Percentiles rank a stretch among this genome's conserved stretches.
Evolutionary conservation across 2,888 invertebrate genomes (phyloP).

Genomic region (Rosalia funebris): DNA sequence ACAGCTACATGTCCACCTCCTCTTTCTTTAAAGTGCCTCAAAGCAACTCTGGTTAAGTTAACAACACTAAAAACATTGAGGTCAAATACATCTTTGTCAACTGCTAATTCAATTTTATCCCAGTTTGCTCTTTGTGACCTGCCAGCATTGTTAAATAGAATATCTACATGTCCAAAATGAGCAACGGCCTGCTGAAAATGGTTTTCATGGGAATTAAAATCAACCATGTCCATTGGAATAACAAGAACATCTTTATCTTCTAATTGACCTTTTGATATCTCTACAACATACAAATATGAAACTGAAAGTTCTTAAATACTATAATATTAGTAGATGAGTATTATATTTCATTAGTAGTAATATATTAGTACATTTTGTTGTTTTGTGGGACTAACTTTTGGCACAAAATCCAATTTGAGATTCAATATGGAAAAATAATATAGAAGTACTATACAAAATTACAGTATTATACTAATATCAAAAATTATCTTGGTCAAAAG

Average conservation of each 20-base stretch:
- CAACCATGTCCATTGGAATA: slow-evolving; percentile 74
- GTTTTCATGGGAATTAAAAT: slow-evolving; percentile 69
- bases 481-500: no score
- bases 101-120: slow-evolving; percentile 75
- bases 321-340: not conserved
- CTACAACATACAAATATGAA: slow-evolving; percentile 56
- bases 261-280: slow-evolving; percentile 61
- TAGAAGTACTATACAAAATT: no score
- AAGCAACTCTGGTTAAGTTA: slow-evolving; percentile 74
- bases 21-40: slow-evolving; percentile 71
- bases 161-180: slow-evolving; percentile 78
- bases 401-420: no score
- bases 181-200: slow-evolving; percentile 71
- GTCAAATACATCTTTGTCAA: slow-evolving; percentile 80
- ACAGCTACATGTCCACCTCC: slow-evolving; percentile 78
- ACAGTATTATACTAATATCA: no score
- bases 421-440: no score
- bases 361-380: no score
- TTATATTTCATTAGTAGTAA: no score
- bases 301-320: not conserved
- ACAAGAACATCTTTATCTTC: slow-evolving; percentile 73
- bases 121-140: slow-evolving; percentile 79
- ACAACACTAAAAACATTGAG: slow-evolving; percentile 80
- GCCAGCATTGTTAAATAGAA: slow-evolving; percentile 85
- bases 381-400: no score